Percentiles rank a stretch among this genome's conserved stretches.
phyloP scores from a whole-genome alignment of 2,113 vertebrate species.

The Dolichotis patagonum region DNA sequence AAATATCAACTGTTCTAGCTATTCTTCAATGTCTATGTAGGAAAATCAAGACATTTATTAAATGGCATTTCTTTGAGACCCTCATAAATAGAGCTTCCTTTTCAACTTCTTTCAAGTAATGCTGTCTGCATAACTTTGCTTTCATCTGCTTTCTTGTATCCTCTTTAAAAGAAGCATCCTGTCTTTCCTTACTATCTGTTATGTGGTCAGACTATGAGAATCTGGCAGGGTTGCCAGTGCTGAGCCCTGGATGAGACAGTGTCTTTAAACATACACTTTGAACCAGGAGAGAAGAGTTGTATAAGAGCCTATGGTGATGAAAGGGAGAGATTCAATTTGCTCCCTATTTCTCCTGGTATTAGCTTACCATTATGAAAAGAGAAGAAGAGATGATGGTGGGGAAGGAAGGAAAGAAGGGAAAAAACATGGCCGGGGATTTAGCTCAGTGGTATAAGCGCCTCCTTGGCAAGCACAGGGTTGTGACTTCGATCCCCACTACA shows the following conservation, averaged over 20 bases:
- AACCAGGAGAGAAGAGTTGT: background rate
- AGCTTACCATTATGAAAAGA: background rate
- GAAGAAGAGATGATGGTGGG: background rate
- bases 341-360: background rate
- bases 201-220: background rate
- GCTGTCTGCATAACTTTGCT: background rate
- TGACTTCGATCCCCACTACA: no score
- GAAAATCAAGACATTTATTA: background rate
- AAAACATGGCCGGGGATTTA: background rate
- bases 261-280: background rate
- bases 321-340: background rate
- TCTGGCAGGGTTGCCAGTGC: background rate
- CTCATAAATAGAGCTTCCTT: background rate
- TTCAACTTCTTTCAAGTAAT: background rate
- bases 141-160: background rate
- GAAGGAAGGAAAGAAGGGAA: background rate
- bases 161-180: background rate
- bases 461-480: no score
- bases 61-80: background rate
- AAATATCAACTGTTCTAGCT: background rate
- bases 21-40: background rate
- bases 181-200: background rate
- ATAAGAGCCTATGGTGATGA: background rate
- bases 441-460: no score
- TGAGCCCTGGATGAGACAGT: background rate